Percentiles rank a stretch among this genome's conserved stretches.
Evolutionary conservation across 2,797 vertebrate genomes (phyloP).

Genomic region (Choloepus didactylus): DNA sequence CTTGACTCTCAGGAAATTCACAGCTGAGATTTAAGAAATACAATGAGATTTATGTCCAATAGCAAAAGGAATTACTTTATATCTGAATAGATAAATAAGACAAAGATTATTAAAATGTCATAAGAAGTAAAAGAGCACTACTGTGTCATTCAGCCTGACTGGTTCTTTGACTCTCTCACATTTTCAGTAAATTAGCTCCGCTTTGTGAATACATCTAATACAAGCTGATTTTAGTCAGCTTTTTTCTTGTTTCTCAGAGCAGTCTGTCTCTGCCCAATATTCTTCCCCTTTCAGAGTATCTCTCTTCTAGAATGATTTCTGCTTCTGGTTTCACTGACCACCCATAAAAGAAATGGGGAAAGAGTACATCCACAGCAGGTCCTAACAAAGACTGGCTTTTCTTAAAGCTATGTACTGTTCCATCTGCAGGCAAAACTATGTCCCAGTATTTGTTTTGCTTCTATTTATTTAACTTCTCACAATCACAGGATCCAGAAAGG

Average conservation of each 20-base stretch:
- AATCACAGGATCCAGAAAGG: not conserved
- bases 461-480: not conserved
- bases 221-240: not conserved
- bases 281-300: not conserved
- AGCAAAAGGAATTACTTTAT: conserved; percentile 16
- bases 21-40: not conserved
- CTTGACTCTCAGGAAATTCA: not conserved
- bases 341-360: not conserved
- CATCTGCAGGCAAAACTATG: not conserved
- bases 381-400: not conserved
- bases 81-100: not conserved
- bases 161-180: not conserved
- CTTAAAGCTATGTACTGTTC: not conserved
- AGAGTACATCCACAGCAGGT: not conserved
- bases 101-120: not conserved
- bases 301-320: not conserved
- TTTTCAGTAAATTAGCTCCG: not conserved
- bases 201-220: not conserved
- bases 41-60: not conserved
- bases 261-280: not conserved
- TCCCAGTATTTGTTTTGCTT: not conserved
- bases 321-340: not conserved
- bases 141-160: not conserved
- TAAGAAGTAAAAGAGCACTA: not conserved
- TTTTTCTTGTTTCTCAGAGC: not conserved